phyloP scores from a whole-genome alignment of 2,888 invertebrate species.

The Agrilus mali region DNA sequence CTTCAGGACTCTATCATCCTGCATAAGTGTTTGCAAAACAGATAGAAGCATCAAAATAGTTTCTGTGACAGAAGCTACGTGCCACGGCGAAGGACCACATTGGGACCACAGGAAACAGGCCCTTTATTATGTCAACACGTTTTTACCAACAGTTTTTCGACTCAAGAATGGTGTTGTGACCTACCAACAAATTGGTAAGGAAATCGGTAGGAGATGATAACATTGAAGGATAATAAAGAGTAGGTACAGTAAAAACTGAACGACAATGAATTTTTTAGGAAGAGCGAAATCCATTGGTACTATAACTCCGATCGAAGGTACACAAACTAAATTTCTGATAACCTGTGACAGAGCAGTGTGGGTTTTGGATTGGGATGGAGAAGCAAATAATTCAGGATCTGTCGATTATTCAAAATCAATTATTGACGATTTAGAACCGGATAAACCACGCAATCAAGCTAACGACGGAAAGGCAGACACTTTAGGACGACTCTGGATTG shows the following conservation, averaged over 20 bases:
- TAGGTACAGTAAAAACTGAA: no score
- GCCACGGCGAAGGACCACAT: constrained; percentile 40
- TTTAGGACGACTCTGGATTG: constrained; percentile 38
- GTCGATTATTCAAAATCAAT: constrained; percentile 23
- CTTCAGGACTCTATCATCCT: no score
- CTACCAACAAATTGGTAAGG: constrained; percentile 14
- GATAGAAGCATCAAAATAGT: background rate
- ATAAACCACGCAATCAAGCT: constrained; percentile 33
- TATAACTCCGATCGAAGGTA: constrained; percentile 31
- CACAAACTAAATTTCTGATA: constrained; percentile 29
- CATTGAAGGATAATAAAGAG: no score
- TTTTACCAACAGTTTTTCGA: constrained; percentile 23
- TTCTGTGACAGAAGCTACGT: constrained; percentile 15
- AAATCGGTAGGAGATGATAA: no score
- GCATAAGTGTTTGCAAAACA: no score
- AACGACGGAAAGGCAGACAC: constrained; percentile 44
- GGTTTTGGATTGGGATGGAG: constrained; percentile 34
- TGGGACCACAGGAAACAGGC: constrained; percentile 33
- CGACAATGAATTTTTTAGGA: constrained; percentile 10
- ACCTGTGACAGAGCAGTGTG: constrained; percentile 30
- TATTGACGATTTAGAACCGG: constrained; percentile 19
- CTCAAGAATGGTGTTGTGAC: background rate
- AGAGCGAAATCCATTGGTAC: constrained; percentile 27
- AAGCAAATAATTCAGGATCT: constrained; percentile 16
- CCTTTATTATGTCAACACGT: constrained; percentile 40